Percentiles rank a stretch among this genome's conserved stretches.
Conservation (phyloP, 2,113 vertebrate species). For the Polyodon spathula region DNA sequence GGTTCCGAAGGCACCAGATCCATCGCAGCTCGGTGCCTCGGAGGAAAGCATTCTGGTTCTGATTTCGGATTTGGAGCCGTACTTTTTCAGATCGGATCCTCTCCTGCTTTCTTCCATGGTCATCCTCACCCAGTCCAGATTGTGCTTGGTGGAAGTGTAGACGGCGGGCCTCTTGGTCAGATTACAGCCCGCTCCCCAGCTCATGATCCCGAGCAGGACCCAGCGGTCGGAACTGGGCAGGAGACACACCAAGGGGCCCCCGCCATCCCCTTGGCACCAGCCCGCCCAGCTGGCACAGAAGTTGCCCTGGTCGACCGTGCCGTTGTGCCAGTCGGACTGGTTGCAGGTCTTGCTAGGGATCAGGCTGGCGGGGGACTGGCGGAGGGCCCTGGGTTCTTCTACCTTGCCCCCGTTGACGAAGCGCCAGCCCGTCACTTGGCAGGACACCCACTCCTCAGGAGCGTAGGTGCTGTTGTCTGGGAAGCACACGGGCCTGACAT, state of each 20-base stretch:
- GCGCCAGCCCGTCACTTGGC: conserved; percentile 7
- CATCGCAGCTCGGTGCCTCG: no score
- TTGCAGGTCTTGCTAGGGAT: not conserved
- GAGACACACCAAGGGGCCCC: not conserved
- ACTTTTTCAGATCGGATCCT: not conserved
- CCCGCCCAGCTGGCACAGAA: not conserved
- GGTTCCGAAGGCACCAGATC: no score
- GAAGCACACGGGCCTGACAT: conserved; percentile 1
- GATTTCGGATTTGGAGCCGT: not conserved
- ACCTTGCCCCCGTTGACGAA: conserved; percentile 3
- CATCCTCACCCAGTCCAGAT: not conserved
- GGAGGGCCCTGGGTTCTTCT: not conserved
- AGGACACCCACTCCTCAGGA: not conserved
- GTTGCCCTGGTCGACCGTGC: not conserved
- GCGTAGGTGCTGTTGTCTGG: not conserved
- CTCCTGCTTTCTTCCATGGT: not conserved
- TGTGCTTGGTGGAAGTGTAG: conserved; percentile 1
- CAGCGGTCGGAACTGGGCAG: not conserved
- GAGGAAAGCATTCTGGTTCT: no score
- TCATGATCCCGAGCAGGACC: not conserved
- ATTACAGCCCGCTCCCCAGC: not conserved
- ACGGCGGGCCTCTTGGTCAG: not conserved
- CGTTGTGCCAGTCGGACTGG: no score
- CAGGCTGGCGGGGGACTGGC: not conserved
- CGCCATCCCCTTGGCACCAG: not conserved